Base-by-base conservation (phyloP, 2,888 invertebrate species). In the Eupithecia abbreviata region DNA sequence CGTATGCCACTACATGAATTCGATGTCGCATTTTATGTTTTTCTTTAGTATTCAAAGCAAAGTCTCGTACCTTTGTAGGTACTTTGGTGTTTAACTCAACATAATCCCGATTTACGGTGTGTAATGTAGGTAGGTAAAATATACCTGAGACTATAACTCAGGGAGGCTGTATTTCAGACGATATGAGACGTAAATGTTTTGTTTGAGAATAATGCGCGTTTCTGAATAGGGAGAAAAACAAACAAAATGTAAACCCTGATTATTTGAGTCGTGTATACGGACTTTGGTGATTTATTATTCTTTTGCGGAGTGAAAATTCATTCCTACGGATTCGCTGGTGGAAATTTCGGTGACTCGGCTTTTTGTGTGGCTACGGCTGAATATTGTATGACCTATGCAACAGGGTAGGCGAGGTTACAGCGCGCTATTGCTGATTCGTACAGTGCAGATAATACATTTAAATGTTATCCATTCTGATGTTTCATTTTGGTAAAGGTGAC, bases 61-160 rank as follows among this genome's bases (percentile, higher is more conserved):
- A 71, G 65, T 45, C 15, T 43, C 18, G 66, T 30, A 42, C 30
- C 49, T 10, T 30, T 15, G 13, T 73, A 15, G 30, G 18, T 49
- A 62, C 71, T 74, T 67, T 47, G n/a, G 67, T 77, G 67, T 73
- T 71, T 68, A 75, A 73, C 71, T 51, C 68, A 12, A 73, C 51
- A 62, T 76, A 76, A 78, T 76, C 66, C 72, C 71, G 65, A 78
- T 78, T 76, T 78, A 76, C 73, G 76, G 71, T 68, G 43, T 43
- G 42, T 66, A 66, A 66, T 68, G 43, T 68, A 45, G 15, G 73
- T 67, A 71, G 67, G 67, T 71, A 58, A 76, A 76, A 78, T 72
- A 74, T 73, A 74, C 74, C 72, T 13, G 66, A 65, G 76, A 72
- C 65, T 72, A 74, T 74, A 76, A 74, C 67, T 76, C 76, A 76